Evolutionary conservation across 2,888 invertebrate genomes (phyloP), one percentile per base, ranked within the genome.

Genomic region (Lasiommata megera): DNA sequence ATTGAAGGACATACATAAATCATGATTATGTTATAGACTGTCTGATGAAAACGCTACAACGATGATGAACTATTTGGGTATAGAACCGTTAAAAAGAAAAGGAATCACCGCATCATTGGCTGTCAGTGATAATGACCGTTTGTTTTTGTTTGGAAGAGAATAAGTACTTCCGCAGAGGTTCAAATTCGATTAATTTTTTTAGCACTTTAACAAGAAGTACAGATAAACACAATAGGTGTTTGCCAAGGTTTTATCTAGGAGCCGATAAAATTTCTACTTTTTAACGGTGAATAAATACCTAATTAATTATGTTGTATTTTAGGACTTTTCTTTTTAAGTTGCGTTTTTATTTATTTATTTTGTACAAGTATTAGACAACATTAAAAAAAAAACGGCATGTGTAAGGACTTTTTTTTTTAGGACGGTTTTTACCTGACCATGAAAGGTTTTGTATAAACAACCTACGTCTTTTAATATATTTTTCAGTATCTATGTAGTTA

Each of bases 141-240:
- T n/a, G 16, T 34, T 47, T 41, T 47, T 31, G 46, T 17, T 16
- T 44, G 28, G 12, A 44, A 31, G 17, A 16, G 31, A 47, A 47
- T 31, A n/a, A n/a, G n/a, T n/a, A 9, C 29, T 47, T 47, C 46
- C 46, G 46, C 8, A 31, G 14, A 47, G 16, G 23, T 43, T 18
- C n/a, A 12, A 34, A 3, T 47, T 47, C 46, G 31, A 47, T 47
- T 47, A 47, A 5, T 12, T 47, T 16, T 47, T 47, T 47, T 31
- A 17, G 6, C 9, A 31, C 18, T n/a, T 1, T 18, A 11, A 47
- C 29, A 47, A 47, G 31, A 43, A 43, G n/a, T 23, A 23, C 43
- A n/a, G 3, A 11, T 16, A 12, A n/a, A n/a, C 18, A 47, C 31
- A 47, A 31, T 47, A 34, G 16, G 9, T 7, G 14, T 8, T 5